Conservation (phyloP, 2,888 invertebrate genomes). For the Caenorhabditis doughertyi region DNA sequence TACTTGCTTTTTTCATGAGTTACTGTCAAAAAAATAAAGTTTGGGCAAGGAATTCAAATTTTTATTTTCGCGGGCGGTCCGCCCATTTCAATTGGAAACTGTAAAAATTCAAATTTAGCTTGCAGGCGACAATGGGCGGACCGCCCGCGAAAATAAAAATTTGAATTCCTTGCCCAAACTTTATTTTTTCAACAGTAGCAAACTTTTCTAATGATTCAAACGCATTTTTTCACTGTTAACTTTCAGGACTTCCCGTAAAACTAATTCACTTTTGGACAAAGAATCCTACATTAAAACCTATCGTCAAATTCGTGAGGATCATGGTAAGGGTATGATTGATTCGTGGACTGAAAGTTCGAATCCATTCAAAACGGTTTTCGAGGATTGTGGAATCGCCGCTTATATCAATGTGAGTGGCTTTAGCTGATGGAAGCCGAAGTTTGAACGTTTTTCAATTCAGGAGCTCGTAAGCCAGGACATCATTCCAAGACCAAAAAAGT, state of each 20-base stretch:
- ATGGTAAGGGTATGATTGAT: constrained; percentile 67
- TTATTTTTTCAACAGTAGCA: too few species aligned
- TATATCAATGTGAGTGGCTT: constrained; percentile 87
- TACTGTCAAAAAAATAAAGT: background rate
- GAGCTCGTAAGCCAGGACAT: constrained; percentile 30
- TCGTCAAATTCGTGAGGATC: constrained; percentile 65
- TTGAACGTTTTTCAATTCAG: constrained; percentile 37
- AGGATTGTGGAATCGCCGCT: constrained; percentile 95
- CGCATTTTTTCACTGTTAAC: background rate
- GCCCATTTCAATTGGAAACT: too few species aligned
- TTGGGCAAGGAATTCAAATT: background rate
- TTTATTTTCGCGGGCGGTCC: too few species aligned
- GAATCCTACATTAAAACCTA: constrained; percentile 72
- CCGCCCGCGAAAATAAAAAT: background rate
- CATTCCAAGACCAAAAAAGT: constrained; percentile 83
- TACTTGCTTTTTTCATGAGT: too few species aligned
- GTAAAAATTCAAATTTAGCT: too few species aligned
- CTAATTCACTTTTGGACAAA: constrained; percentile 68
- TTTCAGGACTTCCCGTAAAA: constrained; percentile 53
- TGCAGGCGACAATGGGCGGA: background rate
- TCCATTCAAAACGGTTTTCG: constrained; percentile 95
- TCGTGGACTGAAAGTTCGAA: constrained; percentile 94
- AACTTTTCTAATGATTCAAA: background rate
- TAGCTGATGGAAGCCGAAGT: background rate
- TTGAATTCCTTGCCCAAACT: background rate